These are phyloP conservation scores for Tineola bisselliella DNA, from an alignment of 2,888 invertebrate genomes.

Conservation along the genomic window DNA sequence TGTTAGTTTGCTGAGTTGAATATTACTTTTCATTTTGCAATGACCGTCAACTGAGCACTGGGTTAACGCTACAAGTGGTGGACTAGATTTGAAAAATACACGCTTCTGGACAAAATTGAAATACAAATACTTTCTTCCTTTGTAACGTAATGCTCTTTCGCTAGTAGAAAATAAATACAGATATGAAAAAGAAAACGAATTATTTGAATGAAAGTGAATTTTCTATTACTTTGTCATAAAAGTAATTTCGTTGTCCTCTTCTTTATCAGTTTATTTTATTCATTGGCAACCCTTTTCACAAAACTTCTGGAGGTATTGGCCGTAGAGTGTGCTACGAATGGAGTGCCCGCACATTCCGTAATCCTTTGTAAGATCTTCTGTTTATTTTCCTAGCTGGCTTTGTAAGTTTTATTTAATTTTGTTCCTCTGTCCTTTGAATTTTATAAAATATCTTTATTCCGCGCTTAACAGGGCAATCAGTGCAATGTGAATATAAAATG, in stretches of 20 bases:
- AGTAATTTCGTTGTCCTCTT: constrained; percentile 51
- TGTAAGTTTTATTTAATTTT: constrained; percentile 54
- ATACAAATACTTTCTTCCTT: too few species aligned
- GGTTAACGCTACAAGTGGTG: too few species aligned
- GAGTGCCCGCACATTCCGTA: constrained; percentile 54
- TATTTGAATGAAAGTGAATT: neutral
- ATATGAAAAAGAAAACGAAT: too few species aligned
- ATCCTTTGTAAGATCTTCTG: constrained; percentile 52
- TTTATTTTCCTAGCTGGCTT: constrained; percentile 52
- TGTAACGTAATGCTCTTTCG: too few species aligned
- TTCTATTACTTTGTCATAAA: constrained; percentile 31
- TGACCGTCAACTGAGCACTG: too few species aligned
- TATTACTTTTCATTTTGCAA: too few species aligned
- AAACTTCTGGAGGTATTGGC: constrained; percentile 54
- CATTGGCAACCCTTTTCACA: constrained; percentile 49
- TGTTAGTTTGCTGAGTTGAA: too few species aligned
- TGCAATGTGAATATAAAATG: neutral
- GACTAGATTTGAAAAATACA: too few species aligned
- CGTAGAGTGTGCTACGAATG: constrained; percentile 54
- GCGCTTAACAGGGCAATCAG: neutral
- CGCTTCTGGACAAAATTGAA: too few species aligned
- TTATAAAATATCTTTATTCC: constrained; percentile 12
- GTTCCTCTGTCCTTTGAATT: constrained; percentile 29
- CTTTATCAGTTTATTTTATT: constrained; percentile 38
- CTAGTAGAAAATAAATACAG: too few species aligned